phyloP scores from a whole-genome alignment of 2,113 vertebrate species.

The Caracal caracal region DNA sequence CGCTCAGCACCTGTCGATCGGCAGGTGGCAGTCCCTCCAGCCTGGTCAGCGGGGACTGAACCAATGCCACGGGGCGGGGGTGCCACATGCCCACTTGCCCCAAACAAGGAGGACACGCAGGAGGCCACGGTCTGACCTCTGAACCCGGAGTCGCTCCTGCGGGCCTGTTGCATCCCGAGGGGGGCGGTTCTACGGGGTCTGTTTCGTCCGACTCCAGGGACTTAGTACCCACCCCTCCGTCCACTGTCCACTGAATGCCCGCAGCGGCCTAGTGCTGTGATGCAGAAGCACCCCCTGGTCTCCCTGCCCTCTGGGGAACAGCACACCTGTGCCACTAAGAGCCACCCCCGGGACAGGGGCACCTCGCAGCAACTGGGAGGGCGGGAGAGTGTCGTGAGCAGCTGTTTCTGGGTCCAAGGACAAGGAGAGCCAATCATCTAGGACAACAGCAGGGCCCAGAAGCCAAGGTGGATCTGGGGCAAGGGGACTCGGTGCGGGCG shows the following conservation, averaged over 20 bases:
- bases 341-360: background rate
- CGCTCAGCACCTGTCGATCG: rapidly evolving
- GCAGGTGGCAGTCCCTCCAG: rapidly evolving
- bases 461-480: background rate
- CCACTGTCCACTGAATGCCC: too few relatives aligned
- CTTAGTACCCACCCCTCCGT: background rate
- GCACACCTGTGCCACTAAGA: background rate
- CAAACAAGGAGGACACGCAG: background rate
- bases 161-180: background rate
- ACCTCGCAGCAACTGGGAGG: background rate
- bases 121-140: rapidly evolving
- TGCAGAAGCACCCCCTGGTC: background rate
- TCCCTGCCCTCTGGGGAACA: background rate
- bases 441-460: background rate
- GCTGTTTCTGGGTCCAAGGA: background rate
- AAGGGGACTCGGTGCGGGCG: too few relatives aligned
- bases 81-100: background rate
- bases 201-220: background rate
- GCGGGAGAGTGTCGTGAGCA: background rate
- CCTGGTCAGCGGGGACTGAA: background rate
- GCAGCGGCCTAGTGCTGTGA: background rate
- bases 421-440: background rate
- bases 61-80: background rate
- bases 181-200: background rate
- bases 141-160: rapidly evolving